Evolutionary conservation across 2,113 vertebrate species (phyloP).

Genomic region (Hippocampus zosterae): DNA sequence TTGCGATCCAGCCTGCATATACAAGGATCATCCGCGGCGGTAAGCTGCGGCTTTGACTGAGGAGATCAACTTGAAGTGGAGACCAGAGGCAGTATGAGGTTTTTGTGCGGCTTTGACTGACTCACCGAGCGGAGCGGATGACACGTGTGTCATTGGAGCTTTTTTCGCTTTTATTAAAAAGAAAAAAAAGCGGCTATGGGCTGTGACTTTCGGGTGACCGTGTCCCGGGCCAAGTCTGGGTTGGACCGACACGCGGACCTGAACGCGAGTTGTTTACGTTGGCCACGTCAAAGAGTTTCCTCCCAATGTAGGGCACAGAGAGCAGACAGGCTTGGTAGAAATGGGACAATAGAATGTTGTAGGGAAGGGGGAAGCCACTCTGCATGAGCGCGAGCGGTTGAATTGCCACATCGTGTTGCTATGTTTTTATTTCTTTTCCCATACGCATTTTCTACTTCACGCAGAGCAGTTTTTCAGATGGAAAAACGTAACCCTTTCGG

Average conservation of each 20-base stretch:
- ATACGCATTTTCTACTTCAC: background rate
- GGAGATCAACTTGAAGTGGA: conserved; percentile 27
- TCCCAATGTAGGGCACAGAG: conserved; percentile 43
- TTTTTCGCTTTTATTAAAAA: conserved; percentile 12
- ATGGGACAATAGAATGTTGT: conserved; percentile 40
- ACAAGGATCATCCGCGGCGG: conserved; percentile 31
- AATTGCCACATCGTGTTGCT: background rate
- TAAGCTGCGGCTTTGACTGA: conserved; percentile 27
- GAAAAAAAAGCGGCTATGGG: conserved; percentile 3
- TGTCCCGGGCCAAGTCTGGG: conserved; percentile 42
- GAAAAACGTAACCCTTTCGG: too few relatives aligned
- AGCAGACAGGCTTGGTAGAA: conserved; percentile 32
- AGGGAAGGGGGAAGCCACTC: conserved; percentile 26
- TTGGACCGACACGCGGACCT: conserved; percentile 22
- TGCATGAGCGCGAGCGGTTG: conserved; percentile 8
- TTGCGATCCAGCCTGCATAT: conserved; percentile 26
- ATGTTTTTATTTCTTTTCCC: background rate
- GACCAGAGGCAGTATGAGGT: conserved; percentile 39
- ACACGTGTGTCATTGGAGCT: conserved; percentile 27
- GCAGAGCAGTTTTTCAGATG: background rate
- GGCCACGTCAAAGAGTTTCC: conserved; percentile 48
- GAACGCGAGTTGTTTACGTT: conserved; percentile 49
- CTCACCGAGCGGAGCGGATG: conserved; percentile 38
- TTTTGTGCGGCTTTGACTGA: conserved; percentile 15
- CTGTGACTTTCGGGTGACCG: conserved; percentile 40